These are phyloP conservation scores for Acrobasis consociella DNA, from an alignment of 2,888 invertebrate species.

Conservation along the genomic window DNA sequence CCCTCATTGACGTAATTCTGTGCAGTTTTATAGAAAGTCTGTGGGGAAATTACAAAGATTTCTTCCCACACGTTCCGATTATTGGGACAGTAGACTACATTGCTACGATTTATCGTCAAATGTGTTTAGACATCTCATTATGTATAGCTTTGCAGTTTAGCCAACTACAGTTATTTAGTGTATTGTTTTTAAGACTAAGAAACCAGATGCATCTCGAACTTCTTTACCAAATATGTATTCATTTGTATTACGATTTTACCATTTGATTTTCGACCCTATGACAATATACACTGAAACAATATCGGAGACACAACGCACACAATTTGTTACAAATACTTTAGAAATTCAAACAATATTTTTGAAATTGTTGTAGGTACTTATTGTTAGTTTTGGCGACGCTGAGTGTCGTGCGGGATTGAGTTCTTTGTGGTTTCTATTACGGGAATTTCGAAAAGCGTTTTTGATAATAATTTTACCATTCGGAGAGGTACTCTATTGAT, in stretches of 20 bases:
- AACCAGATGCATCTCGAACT: conserved; percentile 9
- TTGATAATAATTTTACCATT: no score
- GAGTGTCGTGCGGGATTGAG: background rate
- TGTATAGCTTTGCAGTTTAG: background rate
- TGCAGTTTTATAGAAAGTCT: no score
- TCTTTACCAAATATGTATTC: conserved; percentile 22
- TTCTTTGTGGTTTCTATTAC: no score
- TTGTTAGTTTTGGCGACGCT: background rate
- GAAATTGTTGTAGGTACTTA: background rate
- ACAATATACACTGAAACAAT: conserved; percentile 12
- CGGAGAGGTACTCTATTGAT: no score
- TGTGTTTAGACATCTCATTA: background rate
- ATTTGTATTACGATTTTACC: conserved; percentile 1
- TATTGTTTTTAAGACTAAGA: background rate
- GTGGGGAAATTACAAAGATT: no score
- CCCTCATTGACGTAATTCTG: no score
- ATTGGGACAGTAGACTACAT: no score
- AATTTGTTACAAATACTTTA: conserved; percentile 1
- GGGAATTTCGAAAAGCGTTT: no score
- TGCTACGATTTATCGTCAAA: no score
- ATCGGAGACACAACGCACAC: conserved; percentile 11
- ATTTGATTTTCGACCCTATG: conserved; percentile 7
- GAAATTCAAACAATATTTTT: background rate
- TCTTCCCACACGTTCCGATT: no score
- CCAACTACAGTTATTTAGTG: background rate